Percentiles rank a stretch among this genome's conserved stretches.
Evolutionary conservation across 2,113 vertebrate species (phyloP).

Genomic region (Penelope pileata): DNA sequence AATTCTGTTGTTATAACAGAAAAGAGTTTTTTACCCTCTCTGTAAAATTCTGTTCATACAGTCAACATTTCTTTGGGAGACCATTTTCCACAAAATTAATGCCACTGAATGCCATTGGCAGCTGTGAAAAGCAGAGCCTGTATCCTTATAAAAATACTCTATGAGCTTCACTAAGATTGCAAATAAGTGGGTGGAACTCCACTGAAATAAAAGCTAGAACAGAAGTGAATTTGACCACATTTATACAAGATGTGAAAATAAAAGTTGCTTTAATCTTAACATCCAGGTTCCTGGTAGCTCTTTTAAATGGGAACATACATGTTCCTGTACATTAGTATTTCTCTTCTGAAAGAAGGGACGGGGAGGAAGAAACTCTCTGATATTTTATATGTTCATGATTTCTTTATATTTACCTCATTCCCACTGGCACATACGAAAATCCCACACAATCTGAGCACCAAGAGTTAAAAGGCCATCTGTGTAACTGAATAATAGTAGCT

Average conservation of each 20-base stretch:
- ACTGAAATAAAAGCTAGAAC: conserved; percentile 25
- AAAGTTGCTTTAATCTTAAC: conserved; percentile 4
- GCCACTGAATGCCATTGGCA: conserved; percentile 9
- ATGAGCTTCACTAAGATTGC: background rate
- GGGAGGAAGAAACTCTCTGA: background rate
- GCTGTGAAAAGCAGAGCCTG: background rate
- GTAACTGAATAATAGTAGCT: background rate
- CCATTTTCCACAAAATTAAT: background rate
- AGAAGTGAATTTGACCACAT: conserved; percentile 10
- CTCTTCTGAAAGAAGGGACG: background rate
- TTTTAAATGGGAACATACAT: background rate
- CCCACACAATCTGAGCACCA: background rate
- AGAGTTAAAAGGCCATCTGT: background rate
- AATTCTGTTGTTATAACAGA: background rate
- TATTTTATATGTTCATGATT: background rate
- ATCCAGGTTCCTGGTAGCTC: background rate
- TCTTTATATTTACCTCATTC: background rate
- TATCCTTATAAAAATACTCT: background rate
- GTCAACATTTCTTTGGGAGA: background rate
- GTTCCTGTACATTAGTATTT: background rate
- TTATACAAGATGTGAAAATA: conserved; percentile 17
- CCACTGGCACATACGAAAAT: background rate
- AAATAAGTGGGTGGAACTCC: conserved; percentile 27
- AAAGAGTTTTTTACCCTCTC: background rate
- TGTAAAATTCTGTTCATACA: background rate